Evolutionary conservation across 2,113 vertebrate genomes (phyloP), one percentile per base, ranked within the genome.

Genomic region (Brevimyrus niger): DNA sequence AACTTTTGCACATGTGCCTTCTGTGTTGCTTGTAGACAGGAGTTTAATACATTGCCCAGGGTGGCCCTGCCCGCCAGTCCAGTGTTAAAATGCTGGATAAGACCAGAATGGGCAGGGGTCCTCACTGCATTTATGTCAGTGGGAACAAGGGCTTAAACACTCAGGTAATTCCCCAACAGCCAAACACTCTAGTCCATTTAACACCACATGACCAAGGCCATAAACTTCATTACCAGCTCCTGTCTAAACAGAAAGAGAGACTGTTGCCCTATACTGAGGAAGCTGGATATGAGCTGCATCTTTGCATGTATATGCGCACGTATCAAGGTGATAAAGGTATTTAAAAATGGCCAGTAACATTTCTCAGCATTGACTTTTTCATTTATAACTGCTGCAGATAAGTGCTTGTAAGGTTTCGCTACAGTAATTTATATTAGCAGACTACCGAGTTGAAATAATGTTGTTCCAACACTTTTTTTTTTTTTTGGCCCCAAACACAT

Each of bases 381-480:
- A 19, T 76, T 76, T 42, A 31, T 76, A 76, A 80, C 35, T 19
- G 13, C 69, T 76, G 69, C 69, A 76, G 31, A 76, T 76, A 76
- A 76, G 69, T 38, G 69, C 73, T 80, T 42, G 44, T 46, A 31
- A 46, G 82, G 82, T 84, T 47, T 84, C 9, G 17, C 35, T 84
- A 47, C 21, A 23, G 9, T 84, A 84, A 84, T 84, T 84, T 84
- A 21, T 84, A 80, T 80, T 80, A 42, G 35, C 73, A 80, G 35
- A 80, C 31, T 80, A 47, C 44, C n/a, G 82, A 84, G 82, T 84
- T 84, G 82, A 84, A 84, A 46, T 84, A 84, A 47, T 84, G 42
- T 84, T 84, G 82, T 47, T 84, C 82, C 42, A 46, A 47, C 82
- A 46, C 82, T 47, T 84, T 84, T 84, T 83, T 83, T 44, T 44